Percentiles rank a stretch among this genome's conserved stretches.
These are phyloP conservation scores for Ailurus styani DNA, from an alignment of 2,113 vertebrate genomes.

Conservation along the genomic window DNA sequence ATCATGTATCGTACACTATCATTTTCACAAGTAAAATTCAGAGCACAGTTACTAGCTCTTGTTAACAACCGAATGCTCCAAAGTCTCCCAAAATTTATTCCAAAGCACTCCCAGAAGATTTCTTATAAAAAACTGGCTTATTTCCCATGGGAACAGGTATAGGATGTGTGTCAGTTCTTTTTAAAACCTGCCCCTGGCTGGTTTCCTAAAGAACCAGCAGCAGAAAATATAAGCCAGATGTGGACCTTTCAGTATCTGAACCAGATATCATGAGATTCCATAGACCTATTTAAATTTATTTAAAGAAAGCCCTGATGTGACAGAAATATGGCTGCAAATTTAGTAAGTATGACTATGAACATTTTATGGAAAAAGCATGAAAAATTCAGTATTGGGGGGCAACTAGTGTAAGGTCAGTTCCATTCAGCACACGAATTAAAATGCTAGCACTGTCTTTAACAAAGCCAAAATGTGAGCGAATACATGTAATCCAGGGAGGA, in stretches of 20 bases:
- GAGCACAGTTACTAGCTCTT: background rate
- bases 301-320: conserved; percentile 59
- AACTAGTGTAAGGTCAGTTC: conserved; percentile 61
- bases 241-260: conserved; percentile 44
- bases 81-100: conserved; percentile 42
- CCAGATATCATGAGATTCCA: conserved; percentile 35
- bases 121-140: background rate
- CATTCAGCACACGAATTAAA: conserved; percentile 64
- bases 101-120: conserved; percentile 36
- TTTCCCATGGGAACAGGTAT: conserved; percentile 24
- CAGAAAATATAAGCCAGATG: conserved; percentile 67
- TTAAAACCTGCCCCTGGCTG: conserved; percentile 26
- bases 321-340: conserved; percentile 67
- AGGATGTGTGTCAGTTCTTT: background rate
- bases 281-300: conserved; percentile 60
- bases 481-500: background rate
- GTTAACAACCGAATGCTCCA: conserved; percentile 6
- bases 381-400: conserved; percentile 63
- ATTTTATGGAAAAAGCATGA: conserved; percentile 62
- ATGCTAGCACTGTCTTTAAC: conserved; percentile 62
- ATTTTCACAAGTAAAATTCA: background rate
- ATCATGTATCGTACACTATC: background rate
- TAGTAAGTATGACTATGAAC: conserved; percentile 59
- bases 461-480: conserved; percentile 31
- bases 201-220: conserved; percentile 57